Conservation (phyloP, 2,113 vertebrate genomes). For the Hemicordylus capensis region DNA sequence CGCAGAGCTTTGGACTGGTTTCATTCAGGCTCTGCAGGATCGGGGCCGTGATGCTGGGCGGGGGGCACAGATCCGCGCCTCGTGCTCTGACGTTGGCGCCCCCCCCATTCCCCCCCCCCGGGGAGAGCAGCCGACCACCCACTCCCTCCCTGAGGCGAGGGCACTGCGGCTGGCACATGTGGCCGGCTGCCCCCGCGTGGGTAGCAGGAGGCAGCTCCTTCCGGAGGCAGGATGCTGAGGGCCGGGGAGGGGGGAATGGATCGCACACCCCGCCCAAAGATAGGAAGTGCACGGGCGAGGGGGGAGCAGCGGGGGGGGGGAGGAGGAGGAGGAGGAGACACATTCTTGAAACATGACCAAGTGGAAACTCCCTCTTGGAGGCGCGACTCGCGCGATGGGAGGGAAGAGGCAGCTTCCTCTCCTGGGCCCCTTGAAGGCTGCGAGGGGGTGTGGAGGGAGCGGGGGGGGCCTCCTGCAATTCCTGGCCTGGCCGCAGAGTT, state of each 20-base stretch:
- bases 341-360: slow-evolving; percentile 67
- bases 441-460: background rate
- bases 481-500: background rate
- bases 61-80: no score
- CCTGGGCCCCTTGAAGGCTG: background rate
- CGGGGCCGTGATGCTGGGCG: no score
- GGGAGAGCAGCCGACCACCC: background rate
- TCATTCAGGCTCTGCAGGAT: no score
- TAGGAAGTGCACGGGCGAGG: background rate
- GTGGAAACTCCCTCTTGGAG: slow-evolving; percentile 66
- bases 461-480: background rate
- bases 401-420: slow-evolving; percentile 19
- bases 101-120: no score
- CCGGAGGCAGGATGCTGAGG: slow-evolving; percentile 54
- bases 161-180: background rate
- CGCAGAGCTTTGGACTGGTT: no score
- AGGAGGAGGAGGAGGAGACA: slow-evolving; percentile 9
- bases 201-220: slow-evolving; percentile 39
- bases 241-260: background rate
- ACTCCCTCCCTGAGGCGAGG: background rate
- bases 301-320: background rate
- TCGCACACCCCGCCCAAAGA: background rate
- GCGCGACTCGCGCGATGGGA: background rate
- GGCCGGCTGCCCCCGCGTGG: background rate
- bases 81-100: no score